Percentiles rank a stretch among this genome's conserved stretches.
Conservation (phyloP, 2,113 vertebrate species). For the Glaucomys volans region DNA sequence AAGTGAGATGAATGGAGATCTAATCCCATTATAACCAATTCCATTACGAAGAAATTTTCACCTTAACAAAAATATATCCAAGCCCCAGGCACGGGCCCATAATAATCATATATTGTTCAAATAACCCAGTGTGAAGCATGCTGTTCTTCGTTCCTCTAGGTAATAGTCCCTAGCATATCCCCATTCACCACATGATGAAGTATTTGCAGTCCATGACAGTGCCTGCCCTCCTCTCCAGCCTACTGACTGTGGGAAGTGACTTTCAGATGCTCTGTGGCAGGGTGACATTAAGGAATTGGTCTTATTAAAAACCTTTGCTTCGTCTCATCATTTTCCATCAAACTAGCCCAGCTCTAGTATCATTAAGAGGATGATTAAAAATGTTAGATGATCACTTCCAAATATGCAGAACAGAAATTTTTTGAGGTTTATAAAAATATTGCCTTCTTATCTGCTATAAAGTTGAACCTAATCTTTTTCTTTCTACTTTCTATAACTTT, state of each 20-base stretch:
- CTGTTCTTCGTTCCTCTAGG: conserved; percentile 33
- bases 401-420: neutral
- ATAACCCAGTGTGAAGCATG: conserved; percentile 53
- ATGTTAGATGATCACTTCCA: neutral
- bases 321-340: neutral
- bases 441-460: neutral
- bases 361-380: conserved; percentile 16
- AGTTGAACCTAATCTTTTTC: neutral
- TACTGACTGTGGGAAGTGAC: neutral
- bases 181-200: conserved; percentile 34
- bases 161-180: conserved; percentile 7
- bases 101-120: conserved; percentile 70
- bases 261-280: neutral
- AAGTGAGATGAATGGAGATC: conserved; percentile 75
- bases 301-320: conserved; percentile 24
- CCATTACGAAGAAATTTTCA: conserved; percentile 77
- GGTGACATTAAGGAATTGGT: neutral
- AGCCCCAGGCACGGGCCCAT: conserved; percentile 67
- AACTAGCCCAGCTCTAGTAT: neutral
- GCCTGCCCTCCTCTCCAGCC: neutral
- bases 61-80: conserved; percentile 76
- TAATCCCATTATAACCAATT: conserved; percentile 76
- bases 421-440: neutral
- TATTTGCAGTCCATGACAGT: neutral
- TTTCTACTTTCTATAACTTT: neutral